phyloP scores from a whole-genome alignment of 1,140 invertebrate species.

The Papilio xuthus region DNA sequence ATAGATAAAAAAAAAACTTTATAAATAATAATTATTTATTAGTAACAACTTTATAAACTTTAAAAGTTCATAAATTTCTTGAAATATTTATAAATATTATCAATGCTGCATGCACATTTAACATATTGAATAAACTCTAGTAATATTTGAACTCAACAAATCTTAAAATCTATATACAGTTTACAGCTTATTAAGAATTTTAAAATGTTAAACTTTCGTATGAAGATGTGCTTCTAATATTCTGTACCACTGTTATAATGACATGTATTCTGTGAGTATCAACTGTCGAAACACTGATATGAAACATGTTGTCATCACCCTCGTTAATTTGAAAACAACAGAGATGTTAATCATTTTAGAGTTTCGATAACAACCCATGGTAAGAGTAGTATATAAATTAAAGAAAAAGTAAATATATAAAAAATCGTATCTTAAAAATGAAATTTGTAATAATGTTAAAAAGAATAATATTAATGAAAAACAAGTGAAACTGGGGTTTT shows the following conservation, averaged over 20 bases:
- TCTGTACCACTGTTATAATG: not conserved
- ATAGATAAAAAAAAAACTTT: not conserved
- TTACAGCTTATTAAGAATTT: not conserved
- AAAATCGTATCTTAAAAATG: not conserved
- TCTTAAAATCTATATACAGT: slow-evolving; percentile 6
- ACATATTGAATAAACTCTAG: slow-evolving; percentile 11
- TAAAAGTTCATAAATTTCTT: slow-evolving; percentile 49
- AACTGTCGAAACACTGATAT: not conserved
- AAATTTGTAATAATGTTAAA: not conserved
- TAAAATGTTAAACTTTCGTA: not conserved
- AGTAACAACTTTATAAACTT: slow-evolving; percentile 63
- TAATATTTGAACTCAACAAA: slow-evolving; percentile 11
- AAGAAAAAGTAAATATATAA: not conserved
- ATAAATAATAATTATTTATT: slow-evolving; percentile 55
- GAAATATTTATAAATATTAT: slow-evolving; percentile 17
- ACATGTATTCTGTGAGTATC: not conserved
- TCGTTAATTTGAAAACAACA: not conserved
- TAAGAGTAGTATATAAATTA: not conserved
- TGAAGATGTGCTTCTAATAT: not conserved
- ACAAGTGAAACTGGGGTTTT: not conserved
- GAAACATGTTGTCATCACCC: too few species aligned
- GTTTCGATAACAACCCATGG: not conserved
- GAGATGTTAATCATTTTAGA: not conserved
- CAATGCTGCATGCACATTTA: slow-evolving; percentile 4
- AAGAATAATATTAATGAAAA: not conserved